Percentiles rank a stretch among this genome's conserved stretches.
Evolutionary conservation across 2,797 vertebrate genomes (phyloP).

Genomic region (Cichlasoma orientale): DNA sequence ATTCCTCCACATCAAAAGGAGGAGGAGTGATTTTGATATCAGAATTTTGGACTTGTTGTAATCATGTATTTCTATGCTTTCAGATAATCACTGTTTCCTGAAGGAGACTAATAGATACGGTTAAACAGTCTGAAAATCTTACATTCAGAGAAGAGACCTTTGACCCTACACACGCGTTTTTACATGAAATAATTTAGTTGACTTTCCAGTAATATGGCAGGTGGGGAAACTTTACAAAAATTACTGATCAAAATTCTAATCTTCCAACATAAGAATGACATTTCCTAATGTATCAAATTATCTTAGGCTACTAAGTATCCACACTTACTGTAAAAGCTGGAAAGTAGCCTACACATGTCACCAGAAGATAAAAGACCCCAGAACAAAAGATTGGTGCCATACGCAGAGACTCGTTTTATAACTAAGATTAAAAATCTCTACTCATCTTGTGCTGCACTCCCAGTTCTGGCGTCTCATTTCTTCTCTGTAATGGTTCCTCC

Average conservation of each 20-base stretch:
- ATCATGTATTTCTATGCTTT: background rate
- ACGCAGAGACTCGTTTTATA: constrained; percentile 39
- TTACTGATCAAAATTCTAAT: background rate
- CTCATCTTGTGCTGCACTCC: constrained; percentile 38
- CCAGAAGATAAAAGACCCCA: constrained; percentile 30
- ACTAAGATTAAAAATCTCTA: constrained; percentile 42
- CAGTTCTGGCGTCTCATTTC: constrained; percentile 61
- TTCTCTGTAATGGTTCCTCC: constrained; percentile 72
- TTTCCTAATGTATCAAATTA: background rate
- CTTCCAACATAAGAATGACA: background rate
- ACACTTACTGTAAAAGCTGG: background rate
- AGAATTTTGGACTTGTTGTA: background rate
- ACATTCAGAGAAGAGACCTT: background rate
- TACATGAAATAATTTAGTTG: background rate
- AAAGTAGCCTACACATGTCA: constrained; percentile 8
- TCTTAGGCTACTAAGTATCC: background rate
- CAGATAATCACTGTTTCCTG: background rate
- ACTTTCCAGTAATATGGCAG: background rate
- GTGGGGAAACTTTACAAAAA: too few relatives aligned
- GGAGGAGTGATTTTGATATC: background rate
- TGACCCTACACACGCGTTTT: fast-evolving
- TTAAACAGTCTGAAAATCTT: background rate
- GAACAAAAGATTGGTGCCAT: constrained; percentile 44
- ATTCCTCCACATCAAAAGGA: too few relatives aligned
- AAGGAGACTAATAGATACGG: background rate